Evolutionary conservation across 2,888 invertebrate genomes (phyloP).

Genomic region (Orgyia antiqua): DNA sequence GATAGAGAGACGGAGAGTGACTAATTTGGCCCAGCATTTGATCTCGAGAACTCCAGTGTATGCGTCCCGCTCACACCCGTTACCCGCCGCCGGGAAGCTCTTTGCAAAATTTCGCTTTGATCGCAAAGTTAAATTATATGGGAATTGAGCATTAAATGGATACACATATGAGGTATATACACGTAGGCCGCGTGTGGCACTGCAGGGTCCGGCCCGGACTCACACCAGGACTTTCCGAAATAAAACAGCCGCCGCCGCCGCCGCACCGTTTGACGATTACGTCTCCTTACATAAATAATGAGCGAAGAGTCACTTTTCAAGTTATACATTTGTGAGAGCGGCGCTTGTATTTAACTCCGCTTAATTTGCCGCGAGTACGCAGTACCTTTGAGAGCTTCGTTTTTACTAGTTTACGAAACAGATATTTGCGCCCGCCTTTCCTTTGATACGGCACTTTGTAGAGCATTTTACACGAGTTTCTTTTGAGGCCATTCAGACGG

Average conservation of each 20-base stretch:
- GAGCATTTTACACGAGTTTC: conserved; percentile 78
- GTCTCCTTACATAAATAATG: conserved; percentile 72
- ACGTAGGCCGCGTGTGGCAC: conserved; percentile 26
- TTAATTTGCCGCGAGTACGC: conserved; percentile 76
- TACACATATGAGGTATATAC: conserved; percentile 64
- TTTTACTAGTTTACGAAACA: conserved; percentile 79
- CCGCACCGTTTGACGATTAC: conserved; percentile 66
- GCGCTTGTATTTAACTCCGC: conserved; percentile 75
- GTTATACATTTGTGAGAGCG: conserved; percentile 67
- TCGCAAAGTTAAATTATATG: conserved; percentile 79
- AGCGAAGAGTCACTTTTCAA: conserved; percentile 66
- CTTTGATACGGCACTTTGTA: conserved; percentile 78
- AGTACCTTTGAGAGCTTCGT: conserved; percentile 75
- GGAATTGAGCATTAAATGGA: conserved; percentile 78
- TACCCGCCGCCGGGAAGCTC: conserved; percentile 71
- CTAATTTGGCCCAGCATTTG: conserved; percentile 79
- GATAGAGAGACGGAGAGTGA: conserved; percentile 79
- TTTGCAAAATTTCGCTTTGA: conserved; percentile 78
- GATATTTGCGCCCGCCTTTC: conserved; percentile 78
- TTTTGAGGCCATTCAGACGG: conserved; percentile 79
- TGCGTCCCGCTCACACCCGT: conserved; percentile 68
- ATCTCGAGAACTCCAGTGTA: conserved; percentile 67
- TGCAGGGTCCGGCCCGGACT: no score
- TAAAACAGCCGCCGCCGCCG: conserved; percentile 44
- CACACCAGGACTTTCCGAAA: conserved; percentile 35